Evolutionary conservation across 1,140 invertebrate species (phyloP).

Genomic region (Telenomus remus): DNA sequence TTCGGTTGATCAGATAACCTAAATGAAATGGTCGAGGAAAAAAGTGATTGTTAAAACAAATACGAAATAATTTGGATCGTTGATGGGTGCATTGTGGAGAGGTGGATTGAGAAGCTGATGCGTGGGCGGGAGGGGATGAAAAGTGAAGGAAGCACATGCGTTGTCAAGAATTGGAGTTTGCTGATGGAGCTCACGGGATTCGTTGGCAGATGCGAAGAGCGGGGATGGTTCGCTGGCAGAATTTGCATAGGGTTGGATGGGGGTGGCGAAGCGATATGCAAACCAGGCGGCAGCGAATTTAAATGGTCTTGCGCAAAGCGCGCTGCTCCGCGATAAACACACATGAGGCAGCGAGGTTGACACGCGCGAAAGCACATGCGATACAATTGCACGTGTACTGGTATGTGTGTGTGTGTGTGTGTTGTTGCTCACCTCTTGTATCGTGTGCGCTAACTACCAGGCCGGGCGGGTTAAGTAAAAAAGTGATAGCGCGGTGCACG

Average conservation of each 20-base stretch:
- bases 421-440: slow-evolving; percentile 35
- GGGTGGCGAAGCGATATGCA: slow-evolving; percentile 66
- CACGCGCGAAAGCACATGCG: slow-evolving; percentile 3
- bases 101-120: neutral
- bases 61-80: too few species aligned
- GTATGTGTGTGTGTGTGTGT: neutral
- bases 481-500: slow-evolving; percentile 29
- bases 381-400: neutral
- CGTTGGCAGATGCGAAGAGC: slow-evolving; percentile 52
- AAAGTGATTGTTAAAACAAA: too few species aligned
- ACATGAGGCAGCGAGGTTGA: neutral
- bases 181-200: slow-evolving; percentile 30
- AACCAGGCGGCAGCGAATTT: slow-evolving; percentile 72
- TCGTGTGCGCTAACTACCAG: neutral
- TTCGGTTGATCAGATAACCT: too few species aligned
- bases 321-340: slow-evolving; percentile 64
- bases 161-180: neutral
- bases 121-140: neutral
- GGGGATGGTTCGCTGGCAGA: slow-evolving; percentile 44
- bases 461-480: slow-evolving; percentile 3
- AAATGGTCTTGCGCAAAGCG: slow-evolving; percentile 70
- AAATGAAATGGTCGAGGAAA: too few species aligned
- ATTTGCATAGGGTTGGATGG: slow-evolving; percentile 50
- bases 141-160: slow-evolving; percentile 4
- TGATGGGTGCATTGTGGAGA: too few species aligned